A percentile compares a stretch with the other conserved stretches of the same genome.
Conservation (phyloP, 2,797 vertebrate genomes). For the Artibeus jamaicensis region DNA sequence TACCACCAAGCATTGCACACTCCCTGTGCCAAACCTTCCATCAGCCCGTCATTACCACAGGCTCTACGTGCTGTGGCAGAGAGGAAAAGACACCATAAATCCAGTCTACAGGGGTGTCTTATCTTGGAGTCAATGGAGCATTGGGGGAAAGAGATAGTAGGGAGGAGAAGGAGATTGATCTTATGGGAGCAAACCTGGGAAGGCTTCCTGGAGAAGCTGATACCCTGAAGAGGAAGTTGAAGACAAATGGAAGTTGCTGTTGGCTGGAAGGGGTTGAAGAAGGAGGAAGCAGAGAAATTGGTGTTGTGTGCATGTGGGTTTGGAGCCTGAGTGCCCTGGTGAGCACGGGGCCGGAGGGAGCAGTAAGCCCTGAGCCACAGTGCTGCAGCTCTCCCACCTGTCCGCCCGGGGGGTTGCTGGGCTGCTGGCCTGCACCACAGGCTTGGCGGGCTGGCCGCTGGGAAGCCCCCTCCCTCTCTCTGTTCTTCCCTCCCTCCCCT, state of each 20-base stretch:
- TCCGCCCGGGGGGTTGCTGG: slow-evolving; percentile 47
- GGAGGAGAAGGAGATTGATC: neutral
- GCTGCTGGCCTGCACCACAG: slow-evolving; percentile 62
- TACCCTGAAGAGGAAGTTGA: neutral
- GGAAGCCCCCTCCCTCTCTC: slow-evolving; percentile 50
- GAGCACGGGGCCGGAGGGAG: neutral
- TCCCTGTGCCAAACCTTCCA: neutral
- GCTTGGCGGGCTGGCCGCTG: slow-evolving; percentile 61
- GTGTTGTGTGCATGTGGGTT: neutral
- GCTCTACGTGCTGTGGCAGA: neutral
- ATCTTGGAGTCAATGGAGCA: neutral
- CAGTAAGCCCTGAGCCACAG: neutral
- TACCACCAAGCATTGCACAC: neutral
- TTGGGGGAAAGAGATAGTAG: neutral
- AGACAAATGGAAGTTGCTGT: neutral
- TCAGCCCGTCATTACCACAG: neutral
- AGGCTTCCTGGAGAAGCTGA: neutral
- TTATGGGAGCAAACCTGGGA: neutral
- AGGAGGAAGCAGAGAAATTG: neutral
- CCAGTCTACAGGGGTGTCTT: neutral
- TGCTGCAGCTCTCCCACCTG: neutral
- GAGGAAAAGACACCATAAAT: neutral
- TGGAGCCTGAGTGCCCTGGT: neutral
- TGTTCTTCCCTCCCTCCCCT: neutral
- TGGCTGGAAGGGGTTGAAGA: neutral